These are phyloP conservation scores for Musca vetustissima DNA, from an alignment of 1,140 invertebrate genomes.

Conservation along the genomic window DNA sequence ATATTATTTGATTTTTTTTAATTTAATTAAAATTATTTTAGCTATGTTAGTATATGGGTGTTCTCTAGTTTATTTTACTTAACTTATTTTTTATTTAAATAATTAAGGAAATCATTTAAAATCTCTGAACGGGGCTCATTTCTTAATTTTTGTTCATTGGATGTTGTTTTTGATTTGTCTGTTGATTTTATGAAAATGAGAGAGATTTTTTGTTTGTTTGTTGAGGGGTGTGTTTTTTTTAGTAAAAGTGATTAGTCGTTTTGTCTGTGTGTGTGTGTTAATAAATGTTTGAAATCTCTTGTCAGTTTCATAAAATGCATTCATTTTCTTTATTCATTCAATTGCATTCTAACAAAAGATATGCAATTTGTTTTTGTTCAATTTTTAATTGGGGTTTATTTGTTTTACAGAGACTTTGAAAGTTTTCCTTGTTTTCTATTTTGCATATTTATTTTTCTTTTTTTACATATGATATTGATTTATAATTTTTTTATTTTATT, in stretches of 20 bases:
- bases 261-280: too few relatives aligned
- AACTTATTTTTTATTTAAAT: not conserved
- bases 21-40: not conserved
- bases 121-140: slow-evolving; percentile 22
- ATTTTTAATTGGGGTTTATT: not conserved
- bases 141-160: not conserved
- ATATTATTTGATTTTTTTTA: too few relatives aligned
- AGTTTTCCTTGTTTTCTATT: slow-evolving; percentile 5
- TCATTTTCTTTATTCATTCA: not conserved
- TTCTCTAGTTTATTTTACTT: not conserved
- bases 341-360: not conserved
- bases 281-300: not conserved
- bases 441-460: too few relatives aligned
- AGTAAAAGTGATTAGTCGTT: too few relatives aligned
- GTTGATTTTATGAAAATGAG: slow-evolving; percentile 8
- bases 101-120: slow-evolving; percentile 12
- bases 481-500: too few relatives aligned
- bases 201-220: slow-evolving; percentile 7
- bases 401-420: slow-evolving; percentile 13
- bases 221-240: too few relatives aligned
- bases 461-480: too few relatives aligned
- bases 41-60: not conserved
- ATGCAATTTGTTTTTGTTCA: not conserved
- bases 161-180: not conserved
- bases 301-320: slow-evolving; percentile 8